phyloP scores from a whole-genome alignment of 2,113 vertebrate species.

The Mormoops blainvillei region DNA sequence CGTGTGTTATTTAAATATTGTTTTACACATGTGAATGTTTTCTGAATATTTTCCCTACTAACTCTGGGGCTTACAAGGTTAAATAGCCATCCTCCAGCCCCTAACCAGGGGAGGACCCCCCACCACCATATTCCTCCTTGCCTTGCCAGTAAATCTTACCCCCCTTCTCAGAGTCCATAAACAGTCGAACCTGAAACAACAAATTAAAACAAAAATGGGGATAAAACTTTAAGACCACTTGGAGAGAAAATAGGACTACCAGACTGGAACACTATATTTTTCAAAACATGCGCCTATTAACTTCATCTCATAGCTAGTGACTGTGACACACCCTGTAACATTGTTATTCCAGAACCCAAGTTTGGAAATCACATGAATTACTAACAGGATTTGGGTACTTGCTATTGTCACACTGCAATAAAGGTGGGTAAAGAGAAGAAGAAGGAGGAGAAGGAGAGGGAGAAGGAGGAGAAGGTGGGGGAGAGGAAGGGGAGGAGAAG shows the following conservation, averaged over 20 bases:
- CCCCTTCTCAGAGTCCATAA: not conserved
- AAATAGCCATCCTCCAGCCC: not conserved
- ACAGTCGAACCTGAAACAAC: not conserved
- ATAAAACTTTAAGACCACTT: not conserved
- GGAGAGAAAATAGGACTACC: not conserved
- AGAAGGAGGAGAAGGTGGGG: not conserved
- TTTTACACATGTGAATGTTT: not conserved
- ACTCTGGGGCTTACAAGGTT: not conserved
- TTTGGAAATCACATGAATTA: constrained; percentile 76
- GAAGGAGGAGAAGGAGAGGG: too few species aligned
- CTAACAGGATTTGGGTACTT: constrained; percentile 77
- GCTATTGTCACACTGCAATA: constrained; percentile 65
- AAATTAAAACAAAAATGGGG: not conserved
- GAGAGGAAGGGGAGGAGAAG: too few species aligned
- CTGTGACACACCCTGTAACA: not conserved
- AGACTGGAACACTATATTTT: not conserved
- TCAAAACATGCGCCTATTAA: not conserved
- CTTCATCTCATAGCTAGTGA: not conserved
- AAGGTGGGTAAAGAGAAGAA: constrained; percentile 56
- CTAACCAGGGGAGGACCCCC: not conserved
- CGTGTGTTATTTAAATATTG: not conserved
- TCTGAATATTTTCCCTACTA: not conserved
- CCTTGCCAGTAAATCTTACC: not conserved
- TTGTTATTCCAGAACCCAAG: constrained; percentile 16
- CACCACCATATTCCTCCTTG: not conserved